Evolutionary conservation across 2,888 invertebrate species (phyloP).

Genomic region (Leucania comma): DNA sequence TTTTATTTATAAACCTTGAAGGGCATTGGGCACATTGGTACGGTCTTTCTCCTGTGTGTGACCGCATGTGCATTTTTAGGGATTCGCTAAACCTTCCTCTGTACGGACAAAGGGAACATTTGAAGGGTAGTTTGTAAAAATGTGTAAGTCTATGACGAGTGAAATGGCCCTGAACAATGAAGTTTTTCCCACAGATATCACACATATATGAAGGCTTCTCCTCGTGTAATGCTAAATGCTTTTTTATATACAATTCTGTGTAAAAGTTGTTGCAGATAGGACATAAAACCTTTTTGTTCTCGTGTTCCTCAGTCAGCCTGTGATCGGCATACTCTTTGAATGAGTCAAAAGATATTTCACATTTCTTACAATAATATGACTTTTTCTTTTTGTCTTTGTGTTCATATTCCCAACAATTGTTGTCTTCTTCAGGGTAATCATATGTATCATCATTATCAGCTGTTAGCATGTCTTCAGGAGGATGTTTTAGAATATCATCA

Average conservation of each 20-base stretch:
- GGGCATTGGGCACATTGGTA: constrained; percentile 84
- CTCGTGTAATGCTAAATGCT: constrained; percentile 78
- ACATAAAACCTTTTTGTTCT: constrained; percentile 77
- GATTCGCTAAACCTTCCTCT: constrained; percentile 82
- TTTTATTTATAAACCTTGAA: constrained; percentile 81
- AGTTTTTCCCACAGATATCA: constrained; percentile 86
- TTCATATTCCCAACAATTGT: constrained; percentile 51
- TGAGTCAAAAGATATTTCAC: constrained; percentile 76
- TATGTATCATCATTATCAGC: constrained; percentile 53
- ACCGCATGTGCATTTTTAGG: constrained; percentile 85
- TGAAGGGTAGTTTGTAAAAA: constrained; percentile 80
- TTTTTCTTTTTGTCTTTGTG: constrained; percentile 54
- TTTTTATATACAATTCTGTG: constrained; percentile 77
- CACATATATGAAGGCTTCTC: constrained; percentile 76
- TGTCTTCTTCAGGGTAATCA: constrained; percentile 46
- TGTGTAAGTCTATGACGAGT: constrained; percentile 82
- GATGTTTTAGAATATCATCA: constrained; percentile 73
- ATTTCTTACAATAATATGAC: constrained; percentile 75
- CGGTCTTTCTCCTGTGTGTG: constrained; percentile 85
- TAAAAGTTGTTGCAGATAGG: constrained; percentile 81
- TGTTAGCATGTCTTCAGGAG: constrained; percentile 50
- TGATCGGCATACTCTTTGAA: constrained; percentile 80
- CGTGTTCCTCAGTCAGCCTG: constrained; percentile 78
- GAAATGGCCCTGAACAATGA: constrained; percentile 77
- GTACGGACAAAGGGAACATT: constrained; percentile 84